phyloP scores from a whole-genome alignment of 2,113 vertebrate species.

The Ariopsis seemanni region DNA sequence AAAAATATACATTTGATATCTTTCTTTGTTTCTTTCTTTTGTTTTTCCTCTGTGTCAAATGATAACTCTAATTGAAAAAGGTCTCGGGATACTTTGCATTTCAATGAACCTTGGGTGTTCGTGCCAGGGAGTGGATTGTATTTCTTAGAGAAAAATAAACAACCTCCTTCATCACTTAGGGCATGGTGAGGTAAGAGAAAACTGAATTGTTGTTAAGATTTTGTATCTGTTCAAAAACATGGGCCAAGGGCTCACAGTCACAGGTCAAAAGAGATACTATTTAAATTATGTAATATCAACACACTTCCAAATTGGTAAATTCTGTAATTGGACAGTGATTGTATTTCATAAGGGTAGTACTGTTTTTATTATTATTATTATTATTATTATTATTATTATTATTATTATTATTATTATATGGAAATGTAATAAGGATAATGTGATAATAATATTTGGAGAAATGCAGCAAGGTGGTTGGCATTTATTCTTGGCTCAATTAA shows the following conservation, averaged over 20 bases:
- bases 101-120: not conserved
- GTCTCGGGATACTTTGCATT: not conserved
- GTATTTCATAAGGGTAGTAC: not conserved
- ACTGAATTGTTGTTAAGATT: not conserved
- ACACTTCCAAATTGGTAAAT: not conserved
- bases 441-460: not conserved
- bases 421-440: not conserved
- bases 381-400: not conserved
- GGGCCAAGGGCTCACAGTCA: not conserved
- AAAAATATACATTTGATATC: not conserved
- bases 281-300: not conserved
- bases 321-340: not conserved
- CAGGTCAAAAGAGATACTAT: not conserved
- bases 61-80: not conserved
- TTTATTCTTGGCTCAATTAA: slow-evolving; percentile 3
- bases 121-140: not conserved
- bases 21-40: not conserved
- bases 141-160: not conserved
- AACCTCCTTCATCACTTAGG: not conserved
- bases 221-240: not conserved
- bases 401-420: not conserved
- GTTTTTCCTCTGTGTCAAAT: not conserved
- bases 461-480: slow-evolving; percentile 7
- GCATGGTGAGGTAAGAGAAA: not conserved
- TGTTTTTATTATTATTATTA: not conserved